Base-by-base conservation (phyloP, 2,113 vertebrate genomes). In the Ornithorhynchus anatinus region DNA sequence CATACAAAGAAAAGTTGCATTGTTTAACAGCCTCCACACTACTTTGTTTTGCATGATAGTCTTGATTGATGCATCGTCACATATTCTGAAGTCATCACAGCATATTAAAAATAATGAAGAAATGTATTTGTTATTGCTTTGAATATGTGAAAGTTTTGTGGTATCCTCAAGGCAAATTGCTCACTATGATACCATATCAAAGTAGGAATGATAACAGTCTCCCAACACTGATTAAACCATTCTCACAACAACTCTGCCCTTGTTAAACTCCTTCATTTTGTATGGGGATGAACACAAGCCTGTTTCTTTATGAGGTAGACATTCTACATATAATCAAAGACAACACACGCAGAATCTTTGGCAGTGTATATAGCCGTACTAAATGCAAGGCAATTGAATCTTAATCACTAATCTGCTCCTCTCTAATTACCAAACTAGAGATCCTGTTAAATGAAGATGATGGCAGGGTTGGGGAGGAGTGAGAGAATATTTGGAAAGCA, bases 1-100 rank as follows among this genome's bases (percentile, higher is more conserved):
- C 16, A 31, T 59, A 48, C 43, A 63, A 72, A 85, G 69, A 79
- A 65, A 83, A 72, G 42, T 70, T 75, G n/a, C 35, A 66, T 44
- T 81, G 43, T 74, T 83, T 72, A 32, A 10, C 15, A 7, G 29
- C 59, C 17, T 31, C 45, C 54, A 65, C 20, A 36, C 50, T 68
- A 58, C 33, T 53, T 66, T 23, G 36, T 86, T 86, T 87, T 65
- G 74, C 42, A 73, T 69, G 1, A 58, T 70, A 53, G 33, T 11
- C 25, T 80, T 58, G 36, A 72, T 38, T 59, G 23, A 14, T 9
- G 44, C 16, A 25, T 44, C 65, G 10, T 73, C 70, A 53, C 16
- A 52, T 27, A 56, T 69, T 11, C 62, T 68, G 20, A 64, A 72
- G 70, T 70, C 84, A 77, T 37, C 0, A 61, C 17, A 37, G 4